These are phyloP conservation scores for Thaumetopoea pityocampa DNA, from an alignment of 1,140 invertebrate species.

Conservation along the genomic window DNA sequence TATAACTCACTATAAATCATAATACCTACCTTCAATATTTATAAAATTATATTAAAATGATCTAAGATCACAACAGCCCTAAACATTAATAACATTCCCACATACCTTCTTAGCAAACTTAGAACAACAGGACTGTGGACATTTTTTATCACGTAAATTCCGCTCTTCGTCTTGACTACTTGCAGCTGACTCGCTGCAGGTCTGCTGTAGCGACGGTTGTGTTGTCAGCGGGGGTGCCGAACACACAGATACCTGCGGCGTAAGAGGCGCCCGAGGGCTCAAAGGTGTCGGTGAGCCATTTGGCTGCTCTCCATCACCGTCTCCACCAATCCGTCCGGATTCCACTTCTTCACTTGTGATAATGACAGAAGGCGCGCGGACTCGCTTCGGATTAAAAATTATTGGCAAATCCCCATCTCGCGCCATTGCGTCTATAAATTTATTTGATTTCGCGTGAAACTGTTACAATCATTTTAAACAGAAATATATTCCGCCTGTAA, in stretches of 20 bases:
- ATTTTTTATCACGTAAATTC: constrained; percentile 70
- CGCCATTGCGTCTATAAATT: constrained; percentile 46
- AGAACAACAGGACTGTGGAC: constrained; percentile 82
- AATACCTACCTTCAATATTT: not conserved
- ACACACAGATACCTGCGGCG: constrained; percentile 58
- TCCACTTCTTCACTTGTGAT: constrained; percentile 79
- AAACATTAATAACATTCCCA: not conserved
- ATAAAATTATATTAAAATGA: not conserved
- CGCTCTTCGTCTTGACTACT: constrained; percentile 75
- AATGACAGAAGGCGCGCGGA: constrained; percentile 82
- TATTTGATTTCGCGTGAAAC: constrained; percentile 18
- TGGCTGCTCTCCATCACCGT: constrained; percentile 48
- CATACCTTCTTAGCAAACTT: constrained; percentile 80
- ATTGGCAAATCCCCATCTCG: constrained; percentile 83
- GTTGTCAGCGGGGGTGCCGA: constrained; percentile 59
- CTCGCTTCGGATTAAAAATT: constrained; percentile 85
- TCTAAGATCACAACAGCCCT: not conserved
- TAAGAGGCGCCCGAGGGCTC: constrained; percentile 59
- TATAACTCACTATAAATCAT: not conserved
- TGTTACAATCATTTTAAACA: constrained; percentile 18
- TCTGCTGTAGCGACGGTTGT: constrained; percentile 63
- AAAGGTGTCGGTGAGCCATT: constrained; percentile 63
- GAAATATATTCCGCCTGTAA: too few species aligned
- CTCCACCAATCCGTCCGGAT: constrained; percentile 41
- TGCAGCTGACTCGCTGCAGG: constrained; percentile 72